Evolutionary conservation across 2,113 vertebrate genomes (phyloP), one percentile per base, ranked within the genome.

Genomic region (Hypocryptadius cinnamomeus): DNA sequence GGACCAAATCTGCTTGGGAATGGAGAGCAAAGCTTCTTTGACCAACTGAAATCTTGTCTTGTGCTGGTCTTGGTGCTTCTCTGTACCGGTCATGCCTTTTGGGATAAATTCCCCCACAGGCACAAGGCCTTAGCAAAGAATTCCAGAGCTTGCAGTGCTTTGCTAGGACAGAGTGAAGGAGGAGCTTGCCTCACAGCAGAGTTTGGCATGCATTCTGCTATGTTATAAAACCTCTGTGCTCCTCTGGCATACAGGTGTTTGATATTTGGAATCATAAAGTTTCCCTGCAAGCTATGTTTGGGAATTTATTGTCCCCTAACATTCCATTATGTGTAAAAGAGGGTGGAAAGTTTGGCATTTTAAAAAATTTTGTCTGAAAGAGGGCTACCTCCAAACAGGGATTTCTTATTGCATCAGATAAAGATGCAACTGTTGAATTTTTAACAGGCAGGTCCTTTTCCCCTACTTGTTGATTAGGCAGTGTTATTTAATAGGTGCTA

Each of bases 401-500:
- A 66, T 88, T 92, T 83, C 60, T 83, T 87, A 68, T 66, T 79
- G 61, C 69, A 80, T 50, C 47, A 93, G 51, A 54, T 87, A 74
- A 77, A 61, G 79, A 74, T 74, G 24, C 35, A 74, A 25, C 82
- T 86, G 51, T 78, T 95, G 60, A 88, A 90, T 91, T 48, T 93
- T 93, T 91, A 91, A 91, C 90, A 85, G 40, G 44, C 2, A 6
- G 31, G 63, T 80, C 53, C n/a, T 72, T 96, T 92, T 86, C 54
- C n/a, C 31, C 24, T 80, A 33, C 64, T 17, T 80, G 88, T 88
- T 94, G 60, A 56, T 79, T 78, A 79, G 91, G 59, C 20, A 57
- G 48, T 79, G 72, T 88, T 96, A 85, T 64, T 91, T 71, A 92
- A 91, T 86, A 94, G 92, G 73, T 94, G 90, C 87, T 88, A 47